Evolutionary conservation across 2,113 vertebrate species (phyloP).

Genomic region (Ancistrus triradiatus): DNA sequence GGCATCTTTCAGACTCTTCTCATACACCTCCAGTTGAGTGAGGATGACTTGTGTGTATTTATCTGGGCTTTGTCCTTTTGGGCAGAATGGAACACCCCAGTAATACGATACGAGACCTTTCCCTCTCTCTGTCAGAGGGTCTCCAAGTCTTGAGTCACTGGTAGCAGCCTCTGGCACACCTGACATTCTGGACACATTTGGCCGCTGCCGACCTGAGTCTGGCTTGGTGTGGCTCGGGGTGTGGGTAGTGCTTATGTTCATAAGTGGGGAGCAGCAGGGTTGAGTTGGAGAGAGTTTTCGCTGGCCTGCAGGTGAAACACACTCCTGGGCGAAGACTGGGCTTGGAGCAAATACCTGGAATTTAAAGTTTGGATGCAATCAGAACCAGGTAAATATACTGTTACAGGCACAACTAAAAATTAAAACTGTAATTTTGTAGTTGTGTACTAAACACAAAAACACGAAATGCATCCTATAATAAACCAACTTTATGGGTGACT

Average conservation of each 20-base stretch:
- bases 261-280: neutral
- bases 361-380: neutral
- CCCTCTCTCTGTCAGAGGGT: neutral
- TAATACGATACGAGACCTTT: constrained; percentile 79
- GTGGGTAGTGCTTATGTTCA: neutral
- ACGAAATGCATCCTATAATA: too few relatives aligned
- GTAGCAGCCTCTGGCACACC: neutral
- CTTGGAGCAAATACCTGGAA: constrained; percentile 47
- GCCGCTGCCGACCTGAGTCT: neutral
- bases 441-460: too few relatives aligned
- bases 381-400: too few relatives aligned
- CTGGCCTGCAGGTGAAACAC: neutral
- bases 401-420: too few relatives aligned
- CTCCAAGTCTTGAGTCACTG: neutral
- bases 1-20: constrained; percentile 86
- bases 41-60: constrained; percentile 88
- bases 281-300: constrained; percentile 16
- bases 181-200: neutral
- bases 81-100: constrained; percentile 96
- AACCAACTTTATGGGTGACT: too few relatives aligned
- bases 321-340: constrained; percentile 57
- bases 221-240: neutral
- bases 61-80: constrained; percentile 82
- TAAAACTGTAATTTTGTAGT: too few relatives aligned
- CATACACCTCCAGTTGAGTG: constrained; percentile 89